phyloP scores from a whole-genome alignment of 2,888 invertebrate species.

The Willowsia nigromaculata region DNA sequence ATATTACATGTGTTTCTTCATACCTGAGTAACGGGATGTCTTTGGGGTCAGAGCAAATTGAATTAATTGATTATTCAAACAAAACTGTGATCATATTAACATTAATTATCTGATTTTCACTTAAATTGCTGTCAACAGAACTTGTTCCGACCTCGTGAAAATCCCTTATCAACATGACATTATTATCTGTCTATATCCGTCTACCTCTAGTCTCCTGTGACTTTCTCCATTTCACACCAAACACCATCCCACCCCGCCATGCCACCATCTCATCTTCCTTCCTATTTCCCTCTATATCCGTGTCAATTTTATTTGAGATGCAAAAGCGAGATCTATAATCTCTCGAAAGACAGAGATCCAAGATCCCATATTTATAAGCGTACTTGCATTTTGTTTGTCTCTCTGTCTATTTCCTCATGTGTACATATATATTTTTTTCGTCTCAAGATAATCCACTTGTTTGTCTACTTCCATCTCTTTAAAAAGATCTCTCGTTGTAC shows the following conservation, averaged over 20 bases:
- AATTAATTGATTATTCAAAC: no score
- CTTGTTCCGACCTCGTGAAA: neutral
- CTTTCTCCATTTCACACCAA: slow-evolving; percentile 32
- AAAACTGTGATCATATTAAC: no score
- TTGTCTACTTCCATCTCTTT: slow-evolving; percentile 33
- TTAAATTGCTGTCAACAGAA: neutral
- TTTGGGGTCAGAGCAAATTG: neutral
- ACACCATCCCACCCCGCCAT: neutral
- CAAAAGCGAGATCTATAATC: neutral
- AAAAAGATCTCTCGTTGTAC: no score
- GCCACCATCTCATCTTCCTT: neutral
- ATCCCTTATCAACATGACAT: neutral
- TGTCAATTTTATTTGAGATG: no score
- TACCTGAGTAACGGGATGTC: neutral
- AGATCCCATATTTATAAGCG: neutral
- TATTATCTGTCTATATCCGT: neutral
- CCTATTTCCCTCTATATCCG: neutral
- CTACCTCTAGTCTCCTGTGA: neutral
- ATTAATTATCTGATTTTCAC: no score
- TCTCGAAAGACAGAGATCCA: neutral
- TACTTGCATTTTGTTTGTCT: neutral
- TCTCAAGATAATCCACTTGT: slow-evolving; percentile 49
- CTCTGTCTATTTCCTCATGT: neutral
- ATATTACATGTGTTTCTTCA: neutral
- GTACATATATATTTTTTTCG: neutral